A percentile compares a stretch with the other conserved stretches of the same genome.
phyloP scores from a whole-genome alignment of 2,797 vertebrate species.

The Glossophaga mutica region DNA sequence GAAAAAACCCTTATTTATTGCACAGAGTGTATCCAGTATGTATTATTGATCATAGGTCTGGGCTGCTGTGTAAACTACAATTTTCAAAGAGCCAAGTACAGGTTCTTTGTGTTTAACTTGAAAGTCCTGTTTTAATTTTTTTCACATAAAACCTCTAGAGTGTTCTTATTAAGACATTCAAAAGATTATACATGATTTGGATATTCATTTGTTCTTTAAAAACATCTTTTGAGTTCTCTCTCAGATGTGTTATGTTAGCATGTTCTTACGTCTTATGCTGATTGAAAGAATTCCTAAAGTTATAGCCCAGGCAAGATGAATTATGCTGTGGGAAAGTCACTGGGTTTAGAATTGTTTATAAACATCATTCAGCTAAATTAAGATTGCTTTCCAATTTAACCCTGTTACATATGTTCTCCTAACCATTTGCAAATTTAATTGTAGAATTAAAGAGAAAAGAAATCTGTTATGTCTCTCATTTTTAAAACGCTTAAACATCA shows the following conservation, averaged over 20 bases:
- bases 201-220: background rate
- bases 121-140: background rate
- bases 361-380: background rate
- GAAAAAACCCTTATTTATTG: background rate
- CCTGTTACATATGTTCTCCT: background rate
- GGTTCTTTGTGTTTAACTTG: background rate
- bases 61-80: background rate
- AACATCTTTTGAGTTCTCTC: background rate
- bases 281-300: background rate
- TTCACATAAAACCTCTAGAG: background rate
- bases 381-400: background rate
- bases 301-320: background rate
- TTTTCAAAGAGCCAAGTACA: background rate
- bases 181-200: background rate
- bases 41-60: background rate
- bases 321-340: background rate
- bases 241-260: background rate
- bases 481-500: background rate
- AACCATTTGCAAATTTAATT: background rate
- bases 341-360: background rate
- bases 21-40: background rate
- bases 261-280: background rate
- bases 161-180: slow-evolving; percentile 5
- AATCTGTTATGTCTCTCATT: background rate
- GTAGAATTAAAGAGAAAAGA: background rate